These are phyloP conservation scores for Tachuris rubrigastra DNA, from an alignment of 2,113 vertebrate species.

Conservation along the genomic window DNA sequence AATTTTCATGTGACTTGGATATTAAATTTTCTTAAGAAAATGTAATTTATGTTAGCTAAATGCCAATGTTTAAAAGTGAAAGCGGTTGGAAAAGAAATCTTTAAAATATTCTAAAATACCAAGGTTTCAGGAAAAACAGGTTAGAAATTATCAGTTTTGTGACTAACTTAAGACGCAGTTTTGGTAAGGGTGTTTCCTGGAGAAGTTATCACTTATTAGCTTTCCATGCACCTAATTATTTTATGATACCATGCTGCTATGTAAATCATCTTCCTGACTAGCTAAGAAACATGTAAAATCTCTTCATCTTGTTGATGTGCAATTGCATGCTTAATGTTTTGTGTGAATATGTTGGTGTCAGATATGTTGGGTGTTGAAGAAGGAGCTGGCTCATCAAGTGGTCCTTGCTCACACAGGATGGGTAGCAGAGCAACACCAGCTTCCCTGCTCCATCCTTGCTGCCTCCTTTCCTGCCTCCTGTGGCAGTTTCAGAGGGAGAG, in stretches of 20 bases:
- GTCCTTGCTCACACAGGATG: not conserved
- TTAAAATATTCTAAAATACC: not conserved
- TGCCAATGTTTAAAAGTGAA: not conserved
- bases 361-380: not conserved
- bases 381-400: not conserved
- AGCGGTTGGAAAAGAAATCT: not conserved
- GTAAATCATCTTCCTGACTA: not conserved
- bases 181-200: not conserved
- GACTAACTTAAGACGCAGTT: not conserved
- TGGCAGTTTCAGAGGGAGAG: not conserved
- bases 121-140: not conserved
- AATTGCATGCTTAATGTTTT: not conserved
- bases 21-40: constrained; percentile 36
- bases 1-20: not conserved
- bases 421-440: accelerated
- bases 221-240: constrained; percentile 14
- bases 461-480: not conserved
- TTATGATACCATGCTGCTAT: not conserved
- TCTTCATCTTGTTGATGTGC: not conserved
- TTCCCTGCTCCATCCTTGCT: not conserved
- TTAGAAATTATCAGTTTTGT: not conserved
- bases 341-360: not conserved
- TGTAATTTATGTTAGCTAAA: not conserved
- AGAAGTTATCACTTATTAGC: not conserved
- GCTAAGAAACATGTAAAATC: not conserved